Base-by-base conservation (phyloP, 2,797 vertebrate genomes). In the Siniperca undulata region DNA sequence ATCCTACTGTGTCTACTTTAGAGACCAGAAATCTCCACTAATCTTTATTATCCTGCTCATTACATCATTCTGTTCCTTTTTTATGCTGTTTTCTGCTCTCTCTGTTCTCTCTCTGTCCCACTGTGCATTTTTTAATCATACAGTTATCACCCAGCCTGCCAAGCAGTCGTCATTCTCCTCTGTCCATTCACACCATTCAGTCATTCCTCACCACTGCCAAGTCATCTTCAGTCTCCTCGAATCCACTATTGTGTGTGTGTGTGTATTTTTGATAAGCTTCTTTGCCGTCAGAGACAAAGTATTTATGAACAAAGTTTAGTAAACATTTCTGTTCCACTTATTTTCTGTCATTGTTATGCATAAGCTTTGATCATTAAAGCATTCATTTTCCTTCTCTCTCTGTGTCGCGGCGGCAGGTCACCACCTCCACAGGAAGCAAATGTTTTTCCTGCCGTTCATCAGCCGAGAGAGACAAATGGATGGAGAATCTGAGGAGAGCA, bases 391-490 rank as follows among this genome's bases (percentile, higher is more conserved):
- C 62, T n/a, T 59, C 53, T 78, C 48, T 67, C 42, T 55, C 14
- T 60, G 70, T 58, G 70, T 55, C 55, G 3, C 52, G 8, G 64
- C 34, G 77, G 70, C 86, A 99, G 99, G 99, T 99, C 92, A 99
- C 97, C 44, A 99, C 98, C 78, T 98, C 98, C 46, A 97, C 98
- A 20, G 98, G 99, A 91, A 99, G 97, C 90, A 99, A 99, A 91
- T 99, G 98, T 92, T 99, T 99, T 93, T 99, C 98, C 46, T 99
- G 99, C 81, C 97, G 99, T 16, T 99, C 99, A 0, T 96, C 98
- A 66, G 99, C 99, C 1, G 99, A 99, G 93, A 97, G 98, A 89
- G 99, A 99, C 95, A 99, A 99, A 95, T 99, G 99, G 99, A 99
- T 99, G 98, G 99, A 99, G 94, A 99, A 99, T 89, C 95, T 99